Conservation (phyloP, 2,113 vertebrate genomes). For the Oncorhynchus tshawytscha region DNA sequence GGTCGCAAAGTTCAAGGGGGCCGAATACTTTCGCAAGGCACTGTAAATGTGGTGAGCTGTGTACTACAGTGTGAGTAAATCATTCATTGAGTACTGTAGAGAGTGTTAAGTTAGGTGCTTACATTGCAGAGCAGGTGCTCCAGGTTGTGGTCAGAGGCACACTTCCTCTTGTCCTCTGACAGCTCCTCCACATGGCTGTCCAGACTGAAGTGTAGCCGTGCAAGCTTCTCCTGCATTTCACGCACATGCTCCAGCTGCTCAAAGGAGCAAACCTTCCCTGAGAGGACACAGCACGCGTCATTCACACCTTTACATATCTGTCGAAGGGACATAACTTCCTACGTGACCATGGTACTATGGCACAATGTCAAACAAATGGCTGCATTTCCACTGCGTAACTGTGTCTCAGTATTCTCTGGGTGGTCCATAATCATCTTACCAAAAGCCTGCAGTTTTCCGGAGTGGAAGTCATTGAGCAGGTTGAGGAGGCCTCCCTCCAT, state of each 20-base stretch:
- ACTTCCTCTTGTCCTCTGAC: conserved; percentile 89
- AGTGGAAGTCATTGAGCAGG: conserved; percentile 95
- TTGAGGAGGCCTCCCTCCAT: conserved; percentile 95
- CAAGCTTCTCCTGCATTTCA: conserved; percentile 97
- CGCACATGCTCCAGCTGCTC: conserved; percentile 94
- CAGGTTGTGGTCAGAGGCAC: conserved; percentile 86
- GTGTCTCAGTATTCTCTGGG: conserved; percentile 35
- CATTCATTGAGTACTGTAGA: too few relatives aligned
- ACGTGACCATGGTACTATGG: neutral
- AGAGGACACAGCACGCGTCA: neutral
- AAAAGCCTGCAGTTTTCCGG: conserved; percentile 93
- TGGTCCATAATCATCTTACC: conserved; percentile 72
- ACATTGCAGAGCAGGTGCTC: conserved; percentile 95
- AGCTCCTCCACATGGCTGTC: conserved; percentile 92
- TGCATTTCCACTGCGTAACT: conserved; percentile 26
- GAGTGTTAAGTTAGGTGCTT: conserved; percentile 25
- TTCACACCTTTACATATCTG: neutral
- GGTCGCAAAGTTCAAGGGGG: too few relatives aligned
- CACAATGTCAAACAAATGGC: neutral
- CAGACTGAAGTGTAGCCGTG: conserved; percentile 91
- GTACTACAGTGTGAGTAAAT: neutral
- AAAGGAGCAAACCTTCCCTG: conserved; percentile 95
- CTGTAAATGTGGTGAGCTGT: neutral
- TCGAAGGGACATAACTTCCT: neutral
- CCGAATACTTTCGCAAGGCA: too few relatives aligned